Percentiles rank a stretch among this genome's conserved stretches.
Evolutionary conservation across 1,140 invertebrate genomes (phyloP).

Genomic region (Leptoteleia sp.): DNA sequence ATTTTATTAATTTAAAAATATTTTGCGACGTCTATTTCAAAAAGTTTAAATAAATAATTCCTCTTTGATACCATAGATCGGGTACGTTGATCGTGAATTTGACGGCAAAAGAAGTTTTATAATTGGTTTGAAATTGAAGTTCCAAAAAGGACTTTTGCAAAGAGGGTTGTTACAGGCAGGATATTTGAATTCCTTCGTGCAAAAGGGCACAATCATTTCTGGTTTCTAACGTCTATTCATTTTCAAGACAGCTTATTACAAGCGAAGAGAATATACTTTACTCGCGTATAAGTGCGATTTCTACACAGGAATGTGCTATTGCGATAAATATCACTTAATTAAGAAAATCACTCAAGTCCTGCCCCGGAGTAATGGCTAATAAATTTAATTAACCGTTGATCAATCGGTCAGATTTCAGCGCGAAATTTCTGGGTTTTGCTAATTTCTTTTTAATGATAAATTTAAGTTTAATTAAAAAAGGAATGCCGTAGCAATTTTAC

Average conservation of each 20-base stretch:
- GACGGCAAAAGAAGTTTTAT: background rate
- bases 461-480: too few species aligned
- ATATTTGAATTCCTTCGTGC: conserved; percentile 1
- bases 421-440: too few species aligned
- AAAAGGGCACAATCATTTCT: conserved; percentile 15
- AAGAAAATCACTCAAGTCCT: conserved; percentile 30
- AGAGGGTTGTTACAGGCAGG: conserved; percentile 7
- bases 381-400: conserved; percentile 39
- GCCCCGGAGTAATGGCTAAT: conserved; percentile 1
- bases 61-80: too few species aligned
- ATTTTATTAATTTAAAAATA: too few species aligned
- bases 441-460: too few species aligned
- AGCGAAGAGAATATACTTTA: conserved; percentile 9
- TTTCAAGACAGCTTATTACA: conserved; percentile 13
- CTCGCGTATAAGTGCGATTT: conserved; percentile 2
- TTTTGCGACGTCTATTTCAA: too few species aligned
- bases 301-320: conserved; percentile 8
- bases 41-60: too few species aligned
- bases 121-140: conserved; percentile 1
- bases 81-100: too few species aligned
- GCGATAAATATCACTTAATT: conserved; percentile 34
- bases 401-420: conserved; percentile 4
- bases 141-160: background rate
- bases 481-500: too few species aligned
- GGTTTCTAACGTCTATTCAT: conserved; percentile 3